phyloP scores from a whole-genome alignment of 1,140 invertebrate genomes.

The Aphis gossypii region DNA sequence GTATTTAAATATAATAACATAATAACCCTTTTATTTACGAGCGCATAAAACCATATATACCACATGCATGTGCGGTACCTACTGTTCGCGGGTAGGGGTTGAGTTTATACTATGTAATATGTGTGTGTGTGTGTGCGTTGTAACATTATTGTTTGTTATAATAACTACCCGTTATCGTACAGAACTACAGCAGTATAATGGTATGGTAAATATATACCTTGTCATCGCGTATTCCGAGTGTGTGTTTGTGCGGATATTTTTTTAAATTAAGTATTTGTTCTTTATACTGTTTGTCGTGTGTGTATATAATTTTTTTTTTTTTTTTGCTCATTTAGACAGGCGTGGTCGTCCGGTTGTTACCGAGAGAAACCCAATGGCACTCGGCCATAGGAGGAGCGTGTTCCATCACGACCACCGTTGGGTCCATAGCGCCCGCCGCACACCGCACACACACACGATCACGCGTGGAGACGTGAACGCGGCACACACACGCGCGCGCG shows the following conservation, averaged over 20 bases:
- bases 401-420: conserved; percentile 16
- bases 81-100: not conserved
- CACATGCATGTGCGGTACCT: not conserved
- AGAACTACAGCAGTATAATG: not conserved
- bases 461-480: not conserved
- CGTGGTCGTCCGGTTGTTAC: not conserved
- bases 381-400: conserved; percentile 45
- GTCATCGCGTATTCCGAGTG: not conserved
- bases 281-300: not conserved
- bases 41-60: not conserved
- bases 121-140: not conserved
- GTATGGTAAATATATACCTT: not conserved
- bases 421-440: not conserved
- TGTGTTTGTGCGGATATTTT: not conserved
- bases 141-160: conserved; percentile 6
- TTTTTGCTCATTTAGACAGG: not conserved
- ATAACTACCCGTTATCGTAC: not conserved
- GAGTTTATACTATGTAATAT: not conserved
- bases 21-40: conserved; percentile 32
- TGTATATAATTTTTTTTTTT: not conserved
- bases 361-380: conserved; percentile 42
- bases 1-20: not conserved
- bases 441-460: not conserved
- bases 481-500: not conserved
- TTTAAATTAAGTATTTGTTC: not conserved